Evolutionary conservation across 1,140 invertebrate species (phyloP).

Genomic region (Bacillus rossius): DNA sequence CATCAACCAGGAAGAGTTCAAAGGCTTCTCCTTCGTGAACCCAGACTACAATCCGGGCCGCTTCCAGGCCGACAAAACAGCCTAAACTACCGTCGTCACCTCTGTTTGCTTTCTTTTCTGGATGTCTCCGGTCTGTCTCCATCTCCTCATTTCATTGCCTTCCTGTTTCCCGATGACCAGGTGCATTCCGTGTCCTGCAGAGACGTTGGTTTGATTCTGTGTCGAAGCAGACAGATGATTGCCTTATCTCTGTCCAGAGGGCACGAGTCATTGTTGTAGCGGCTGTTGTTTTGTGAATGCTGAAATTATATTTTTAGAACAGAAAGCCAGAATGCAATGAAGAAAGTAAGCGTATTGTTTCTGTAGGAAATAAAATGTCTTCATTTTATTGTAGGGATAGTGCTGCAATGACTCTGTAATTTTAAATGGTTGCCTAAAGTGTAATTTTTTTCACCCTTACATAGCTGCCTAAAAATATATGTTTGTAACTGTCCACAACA

Average conservation of each 20-base stretch:
- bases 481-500: too few species aligned
- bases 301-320: too few species aligned
- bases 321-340: too few species aligned
- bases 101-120: neutral
- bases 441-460: too few species aligned
- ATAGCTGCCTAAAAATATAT: too few species aligned
- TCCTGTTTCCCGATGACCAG: neutral
- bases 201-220: neutral
- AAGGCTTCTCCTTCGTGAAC: conserved; percentile 96
- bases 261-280: neutral
- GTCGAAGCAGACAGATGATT: neutral
- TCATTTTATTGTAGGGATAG: too few species aligned
- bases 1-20: conserved; percentile 98
- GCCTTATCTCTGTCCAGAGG: neutral
- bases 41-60: conserved; percentile 78
- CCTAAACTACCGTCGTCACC: neutral
- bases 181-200: neutral
- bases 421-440: too few species aligned
- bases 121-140: neutral
- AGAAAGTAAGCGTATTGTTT: too few species aligned
- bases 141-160: too few species aligned
- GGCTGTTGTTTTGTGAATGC: neutral
- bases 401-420: too few species aligned
- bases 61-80: conserved; percentile 35
- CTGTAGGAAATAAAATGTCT: too few species aligned